Conservation (phyloP, 2,888 invertebrate genomes). For the Dynastes hyllus region DNA sequence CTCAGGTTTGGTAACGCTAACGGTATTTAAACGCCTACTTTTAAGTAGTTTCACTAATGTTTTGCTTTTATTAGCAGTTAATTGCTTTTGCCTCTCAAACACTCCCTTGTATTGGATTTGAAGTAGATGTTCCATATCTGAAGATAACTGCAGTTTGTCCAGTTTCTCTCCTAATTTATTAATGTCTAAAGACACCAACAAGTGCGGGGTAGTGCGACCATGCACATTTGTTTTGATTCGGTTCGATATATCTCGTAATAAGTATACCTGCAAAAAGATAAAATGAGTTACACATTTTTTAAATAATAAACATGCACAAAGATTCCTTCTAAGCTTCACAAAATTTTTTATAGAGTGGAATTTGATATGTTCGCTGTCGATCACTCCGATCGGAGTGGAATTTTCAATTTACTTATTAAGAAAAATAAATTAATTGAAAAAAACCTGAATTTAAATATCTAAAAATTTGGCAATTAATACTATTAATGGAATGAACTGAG, state of each 20-base stretch:
- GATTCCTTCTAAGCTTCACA: too few species aligned
- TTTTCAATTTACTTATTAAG: too few species aligned
- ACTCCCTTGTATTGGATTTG: conserved; percentile 68
- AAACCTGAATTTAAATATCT: too few species aligned
- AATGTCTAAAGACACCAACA: conserved; percentile 70
- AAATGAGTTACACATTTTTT: not conserved
- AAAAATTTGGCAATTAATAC: too few species aligned
- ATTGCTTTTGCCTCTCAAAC: conserved; percentile 64
- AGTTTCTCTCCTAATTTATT: conserved; percentile 67
- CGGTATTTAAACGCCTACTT: conserved; percentile 71
- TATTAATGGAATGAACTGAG: too few species aligned
- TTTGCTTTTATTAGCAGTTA: conserved; percentile 73
- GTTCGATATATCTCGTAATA: conserved; percentile 67
- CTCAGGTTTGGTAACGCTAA: conserved; percentile 73
- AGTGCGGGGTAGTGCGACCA: conserved; percentile 69
- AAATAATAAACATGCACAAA: not conserved
- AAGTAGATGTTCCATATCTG: conserved; percentile 66
- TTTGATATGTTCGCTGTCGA: not conserved
- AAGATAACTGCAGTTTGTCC: conserved; percentile 74
- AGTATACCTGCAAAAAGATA: conserved; percentile 61
- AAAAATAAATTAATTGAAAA: too few species aligned
- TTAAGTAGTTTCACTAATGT: conserved; percentile 73
- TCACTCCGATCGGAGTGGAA: too few species aligned
- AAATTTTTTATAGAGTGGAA: not conserved
- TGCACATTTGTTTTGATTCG: conserved; percentile 67